Base-by-base conservation (phyloP, 2,113 vertebrate species). In the Solea senegalensis region DNA sequence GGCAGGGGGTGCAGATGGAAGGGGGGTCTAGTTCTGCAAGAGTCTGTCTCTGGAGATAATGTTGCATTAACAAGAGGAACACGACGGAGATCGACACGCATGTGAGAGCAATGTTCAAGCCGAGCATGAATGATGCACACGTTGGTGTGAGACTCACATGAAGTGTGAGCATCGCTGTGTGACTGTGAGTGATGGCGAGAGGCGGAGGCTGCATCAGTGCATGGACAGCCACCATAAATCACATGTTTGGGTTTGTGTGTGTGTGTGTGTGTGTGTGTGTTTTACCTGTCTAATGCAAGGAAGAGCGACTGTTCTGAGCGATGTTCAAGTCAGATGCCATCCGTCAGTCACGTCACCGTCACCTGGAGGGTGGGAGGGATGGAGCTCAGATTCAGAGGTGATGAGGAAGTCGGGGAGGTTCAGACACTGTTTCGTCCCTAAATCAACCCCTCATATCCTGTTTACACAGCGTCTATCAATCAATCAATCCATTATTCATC, bases 251-350 rank as follows among this genome's bases (percentile, higher is more conserved):
- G 34, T 34, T 34, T 34, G 2, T 34, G 2, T 34, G 2, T 34
- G 2, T 34, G 1, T 21, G 34, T 34, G 3, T 34, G 3, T 34
- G 3, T 34, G 3, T 34, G 3, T 34, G 3, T 34, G 1, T 34
- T 74, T 72, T 86, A 71, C 40, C 65, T 16, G 70, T 51, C 55
- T 65, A 83, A 83, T 6, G 50, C 59, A 64, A 65, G 73, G 71
- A 72, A 61, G 67, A 61, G 46, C 39, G 66, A 34, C 48, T 27
- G 8, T 53, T 59, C 48, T 84, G 83, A 88, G 50, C 85, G 83
- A 84, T 86, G 80, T 52, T 79, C 77, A 40, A 6, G 55, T 48
- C 76, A 86, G 88, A 90, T 89, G 67, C 60, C 74, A 79, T 87
- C 74, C 85, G 89, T 91, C 88, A 90, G 60, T 78, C 73, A 78